phyloP scores from a whole-genome alignment of 2,888 invertebrate species.

The Ethmia dodecea region DNA sequence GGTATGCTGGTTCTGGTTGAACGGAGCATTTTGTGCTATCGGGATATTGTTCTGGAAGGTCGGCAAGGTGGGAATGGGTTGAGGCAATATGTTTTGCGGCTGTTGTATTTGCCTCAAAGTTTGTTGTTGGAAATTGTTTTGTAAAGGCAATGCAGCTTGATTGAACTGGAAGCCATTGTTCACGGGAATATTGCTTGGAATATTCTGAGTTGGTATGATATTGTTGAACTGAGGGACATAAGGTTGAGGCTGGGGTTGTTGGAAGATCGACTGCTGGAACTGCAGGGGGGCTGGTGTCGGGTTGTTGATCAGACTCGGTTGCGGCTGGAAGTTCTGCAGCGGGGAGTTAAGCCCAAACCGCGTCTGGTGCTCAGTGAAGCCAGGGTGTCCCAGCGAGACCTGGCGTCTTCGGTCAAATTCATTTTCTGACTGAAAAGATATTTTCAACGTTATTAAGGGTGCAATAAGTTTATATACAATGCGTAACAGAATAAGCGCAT shows the following conservation, averaged over 20 bases:
- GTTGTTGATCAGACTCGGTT: constrained; percentile 36
- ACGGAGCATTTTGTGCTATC: constrained; percentile 39
- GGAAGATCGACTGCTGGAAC: constrained; percentile 41
- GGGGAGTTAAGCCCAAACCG: constrained; percentile 66
- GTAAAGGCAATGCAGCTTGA: constrained; percentile 37
- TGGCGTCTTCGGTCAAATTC: constrained; percentile 70
- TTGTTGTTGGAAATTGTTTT: constrained; percentile 43
- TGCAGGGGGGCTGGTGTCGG: constrained; percentile 49
- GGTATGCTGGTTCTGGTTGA: constrained; percentile 42
- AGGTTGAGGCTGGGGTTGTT: constrained; percentile 45
- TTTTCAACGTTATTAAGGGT: too few relatives aligned
- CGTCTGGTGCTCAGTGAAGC: constrained; percentile 66
- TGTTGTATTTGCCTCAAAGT: constrained; percentile 42
- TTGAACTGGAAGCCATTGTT: constrained; percentile 50
- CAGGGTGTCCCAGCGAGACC: constrained; percentile 50
- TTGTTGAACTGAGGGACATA: constrained; percentile 63
- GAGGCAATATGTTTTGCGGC: constrained; percentile 49
- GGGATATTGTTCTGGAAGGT: constrained; percentile 49
- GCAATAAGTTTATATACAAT: too few relatives aligned
- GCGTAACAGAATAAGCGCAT: too few relatives aligned
- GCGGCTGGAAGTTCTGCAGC: constrained; percentile 57
- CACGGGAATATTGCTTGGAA: constrained; percentile 37
- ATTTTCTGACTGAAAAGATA: constrained; percentile 69
- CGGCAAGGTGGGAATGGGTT: constrained; percentile 52
- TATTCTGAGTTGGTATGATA: constrained; percentile 40